phyloP scores from a whole-genome alignment of 2,797 vertebrate species.

The Urophycis tenuis region DNA sequence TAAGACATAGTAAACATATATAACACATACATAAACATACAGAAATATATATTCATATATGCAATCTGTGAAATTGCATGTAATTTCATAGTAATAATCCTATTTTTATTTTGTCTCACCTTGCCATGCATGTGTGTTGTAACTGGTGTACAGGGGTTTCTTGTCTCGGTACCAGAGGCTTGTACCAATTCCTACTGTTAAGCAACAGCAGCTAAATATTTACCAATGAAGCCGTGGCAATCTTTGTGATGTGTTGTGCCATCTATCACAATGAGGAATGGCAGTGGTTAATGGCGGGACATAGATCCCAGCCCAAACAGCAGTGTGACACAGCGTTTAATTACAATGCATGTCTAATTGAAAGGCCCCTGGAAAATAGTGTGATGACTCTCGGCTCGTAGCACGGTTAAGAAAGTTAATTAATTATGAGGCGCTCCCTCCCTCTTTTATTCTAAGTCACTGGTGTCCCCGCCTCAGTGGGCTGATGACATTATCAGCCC shows the following conservation, averaged over 20 bases:
- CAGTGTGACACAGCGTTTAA: conserved; percentile 82
- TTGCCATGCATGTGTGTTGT: not conserved
- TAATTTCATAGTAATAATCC: not conserved
- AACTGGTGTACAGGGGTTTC: conserved; percentile 3
- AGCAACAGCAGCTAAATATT: conserved; percentile 48
- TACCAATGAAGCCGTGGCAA: conserved; percentile 62
- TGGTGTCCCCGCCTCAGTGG: conserved; percentile 89
- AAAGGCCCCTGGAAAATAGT: conserved; percentile 77
- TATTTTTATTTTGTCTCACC: not conserved
- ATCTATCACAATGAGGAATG: conserved; percentile 88
- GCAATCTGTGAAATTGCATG: too few species aligned
- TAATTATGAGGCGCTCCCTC: conserved; percentile 83
- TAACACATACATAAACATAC: too few species aligned
- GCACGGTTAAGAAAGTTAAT: conserved; percentile 84
- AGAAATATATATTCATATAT: too few species aligned
- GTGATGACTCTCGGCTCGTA: conserved; percentile 74
- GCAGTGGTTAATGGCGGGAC: conserved; percentile 67
- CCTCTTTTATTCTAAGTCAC: conserved; percentile 82
- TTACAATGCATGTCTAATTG: conserved; percentile 95
- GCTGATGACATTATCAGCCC: conserved; percentile 98
- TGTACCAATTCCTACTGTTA: conserved; percentile 50
- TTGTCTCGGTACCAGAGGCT: not conserved
- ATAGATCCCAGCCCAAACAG: conserved; percentile 74
- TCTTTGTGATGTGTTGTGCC: conserved; percentile 71
- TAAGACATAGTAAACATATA: not conserved